Evolutionary conservation across 1,140 invertebrate genomes (phyloP).

Genomic region (Euwallacea fornicatus): DNA sequence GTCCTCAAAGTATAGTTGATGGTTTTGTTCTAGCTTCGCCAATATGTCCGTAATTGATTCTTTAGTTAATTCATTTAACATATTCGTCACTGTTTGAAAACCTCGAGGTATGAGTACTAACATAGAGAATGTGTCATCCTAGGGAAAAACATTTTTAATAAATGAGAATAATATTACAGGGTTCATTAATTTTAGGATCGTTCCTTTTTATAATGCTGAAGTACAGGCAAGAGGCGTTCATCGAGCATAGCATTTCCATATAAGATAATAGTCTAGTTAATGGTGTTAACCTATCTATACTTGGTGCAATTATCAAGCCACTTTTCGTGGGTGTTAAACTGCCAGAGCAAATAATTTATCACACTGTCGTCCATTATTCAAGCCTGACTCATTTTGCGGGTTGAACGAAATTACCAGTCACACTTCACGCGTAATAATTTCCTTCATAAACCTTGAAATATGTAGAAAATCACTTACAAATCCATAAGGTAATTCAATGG

Average conservation of each 20-base stretch:
- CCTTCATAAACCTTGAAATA: not conserved
- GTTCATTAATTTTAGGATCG: too few relatives aligned
- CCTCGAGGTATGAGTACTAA: constrained; percentile 66
- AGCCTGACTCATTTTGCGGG: too few relatives aligned
- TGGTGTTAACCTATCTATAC: too few relatives aligned
- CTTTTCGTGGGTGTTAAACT: too few relatives aligned
- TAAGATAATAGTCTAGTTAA: too few relatives aligned
- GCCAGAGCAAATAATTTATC: not conserved
- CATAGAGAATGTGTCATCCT: constrained; percentile 68
- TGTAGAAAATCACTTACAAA: constrained; percentile 40
- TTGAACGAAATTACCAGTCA: too few relatives aligned
- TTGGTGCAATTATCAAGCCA: too few relatives aligned
- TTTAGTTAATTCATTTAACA: constrained; percentile 59
- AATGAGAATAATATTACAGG: constrained; percentile 8
- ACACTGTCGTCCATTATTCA: too few relatives aligned
- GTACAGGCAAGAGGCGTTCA: too few relatives aligned
- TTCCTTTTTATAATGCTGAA: too few relatives aligned
- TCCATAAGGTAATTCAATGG: constrained; percentile 74
- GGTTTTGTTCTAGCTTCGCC: constrained; percentile 54
- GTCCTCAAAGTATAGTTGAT: constrained; percentile 57
- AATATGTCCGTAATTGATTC: constrained; percentile 61
- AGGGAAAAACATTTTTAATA: constrained; percentile 35
- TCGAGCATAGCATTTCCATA: too few relatives aligned
- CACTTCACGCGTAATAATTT: too few relatives aligned
- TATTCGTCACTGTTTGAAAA: constrained; percentile 54